Base-by-base conservation (phyloP, 2,888 invertebrate species). In the Cosmia pyralina region DNA sequence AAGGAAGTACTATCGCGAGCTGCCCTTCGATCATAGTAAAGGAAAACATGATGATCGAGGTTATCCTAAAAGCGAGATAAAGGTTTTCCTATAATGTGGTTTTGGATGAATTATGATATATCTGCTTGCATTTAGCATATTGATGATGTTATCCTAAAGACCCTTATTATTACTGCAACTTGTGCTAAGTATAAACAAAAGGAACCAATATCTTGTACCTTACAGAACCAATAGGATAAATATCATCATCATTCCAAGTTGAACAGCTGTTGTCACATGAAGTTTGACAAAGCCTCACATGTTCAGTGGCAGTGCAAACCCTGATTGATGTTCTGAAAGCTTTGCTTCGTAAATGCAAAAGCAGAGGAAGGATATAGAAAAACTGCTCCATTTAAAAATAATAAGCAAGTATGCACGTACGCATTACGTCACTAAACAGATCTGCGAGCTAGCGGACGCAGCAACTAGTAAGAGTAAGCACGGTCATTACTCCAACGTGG, bases 401-500 rank as follows among this genome's bases (percentile, higher is more conserved):
- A 71, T 62, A n/a, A 50, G 60, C 2, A 34, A n/a, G 53, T 22
- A 46, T 28, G 48, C 44, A 68, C 44, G 41, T 69, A 55, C 46
- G 34, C 44, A 67, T 79, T 73, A 81, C 69, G 67, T 77, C 64
- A 81, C 76, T 80, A 72, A 65, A 76, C 59, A 83, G 78, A 84
- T 81, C 60, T 69, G 78, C 73, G 55, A 72, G 78, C 72, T 59
- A 73, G 72, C 72, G 69, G 77, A 81, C 50, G 75, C 55, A 55
- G 53, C 17, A 52, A 58, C 76, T 71, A 78, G 83, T 77, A 80
- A 84, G 85, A 81, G 81, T 79, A 76, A 81, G 68, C 78, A 77
- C 81, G 77, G 81, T 85, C 85, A 85, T 88, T 88, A 87, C 83
- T 82, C 81, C 81, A 79, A 72, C 71, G 78, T 81, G 69, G 77